Percentiles rank a stretch among this genome's conserved stretches.
phyloP scores from a whole-genome alignment of 2,888 invertebrate species.

The Brenthis ino region DNA sequence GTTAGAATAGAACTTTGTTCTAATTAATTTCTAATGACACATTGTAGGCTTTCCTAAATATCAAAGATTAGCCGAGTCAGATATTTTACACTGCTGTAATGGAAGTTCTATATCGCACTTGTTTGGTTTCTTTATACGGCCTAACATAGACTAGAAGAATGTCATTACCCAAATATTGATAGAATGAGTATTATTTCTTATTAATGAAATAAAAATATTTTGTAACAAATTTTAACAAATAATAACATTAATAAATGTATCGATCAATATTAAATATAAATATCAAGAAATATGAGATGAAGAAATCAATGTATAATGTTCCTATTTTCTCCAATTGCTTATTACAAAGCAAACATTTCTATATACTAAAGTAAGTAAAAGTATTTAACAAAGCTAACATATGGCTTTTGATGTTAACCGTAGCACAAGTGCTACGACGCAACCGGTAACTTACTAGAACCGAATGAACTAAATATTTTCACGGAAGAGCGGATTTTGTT shows the following conservation, averaged over 20 bases:
- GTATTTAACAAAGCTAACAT: neutral
- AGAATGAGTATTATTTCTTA: too few species aligned
- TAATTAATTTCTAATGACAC: neutral
- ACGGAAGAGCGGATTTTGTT: constrained; percentile 28
- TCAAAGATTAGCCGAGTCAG: constrained; percentile 5
- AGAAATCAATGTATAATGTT: too few species aligned
- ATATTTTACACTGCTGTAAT: neutral
- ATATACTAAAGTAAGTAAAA: neutral
- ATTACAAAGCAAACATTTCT: neutral
- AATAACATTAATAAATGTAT: too few species aligned
- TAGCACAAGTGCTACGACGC: constrained; percentile 12
- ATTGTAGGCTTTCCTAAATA: constrained; percentile 15
- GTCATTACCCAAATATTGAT: too few species aligned
- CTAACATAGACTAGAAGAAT: too few species aligned
- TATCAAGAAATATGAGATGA: too few species aligned
- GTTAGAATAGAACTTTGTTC: neutral
- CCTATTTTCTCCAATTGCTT: too few species aligned
- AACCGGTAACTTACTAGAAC: neutral
- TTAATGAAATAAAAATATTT: too few species aligned
- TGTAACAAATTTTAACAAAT: too few species aligned
- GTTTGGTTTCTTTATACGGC: constrained; percentile 1
- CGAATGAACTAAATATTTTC: constrained; percentile 20
- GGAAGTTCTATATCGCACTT: neutral
- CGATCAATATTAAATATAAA: too few species aligned
- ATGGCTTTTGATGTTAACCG: neutral